These are phyloP conservation scores for Pheucticus melanocephalus DNA, from an alignment of 2,113 vertebrate genomes.

Conservation along the genomic window DNA sequence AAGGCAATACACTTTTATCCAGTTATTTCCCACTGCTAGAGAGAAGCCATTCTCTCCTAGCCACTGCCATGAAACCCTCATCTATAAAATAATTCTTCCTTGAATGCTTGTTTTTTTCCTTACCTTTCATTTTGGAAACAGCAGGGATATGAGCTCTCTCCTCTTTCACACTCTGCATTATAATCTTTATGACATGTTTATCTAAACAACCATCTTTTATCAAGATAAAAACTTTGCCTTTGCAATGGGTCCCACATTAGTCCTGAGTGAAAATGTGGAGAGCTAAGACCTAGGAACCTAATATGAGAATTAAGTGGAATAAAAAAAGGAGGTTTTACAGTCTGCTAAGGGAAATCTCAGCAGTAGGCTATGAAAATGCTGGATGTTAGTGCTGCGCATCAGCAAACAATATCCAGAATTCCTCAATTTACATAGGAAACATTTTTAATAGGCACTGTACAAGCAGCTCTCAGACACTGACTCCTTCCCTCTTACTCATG, in stretches of 20 bases:
- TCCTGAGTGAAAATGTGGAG: background rate
- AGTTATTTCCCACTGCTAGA: background rate
- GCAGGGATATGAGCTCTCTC: background rate
- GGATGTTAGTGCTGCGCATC: background rate
- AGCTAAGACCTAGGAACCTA: background rate
- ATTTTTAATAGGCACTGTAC: background rate
- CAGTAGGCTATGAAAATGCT: background rate
- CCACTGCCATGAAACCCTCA: background rate
- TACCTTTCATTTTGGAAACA: background rate
- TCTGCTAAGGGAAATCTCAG: background rate
- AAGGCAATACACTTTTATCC: background rate
- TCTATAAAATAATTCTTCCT: background rate
- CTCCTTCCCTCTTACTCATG: background rate
- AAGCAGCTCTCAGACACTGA: background rate
- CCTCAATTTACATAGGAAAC: background rate
- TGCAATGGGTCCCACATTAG: background rate
- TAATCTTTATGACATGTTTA: constrained; percentile 4
- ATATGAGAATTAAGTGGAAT: background rate
- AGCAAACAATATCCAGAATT: background rate
- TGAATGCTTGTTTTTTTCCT: background rate
- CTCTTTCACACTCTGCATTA: background rate
- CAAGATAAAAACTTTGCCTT: background rate
- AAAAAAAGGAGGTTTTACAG: background rate
- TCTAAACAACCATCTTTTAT: background rate
- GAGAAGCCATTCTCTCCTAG: background rate